These are phyloP conservation scores for Pseudorhombus dupliciocellatus DNA, from an alignment of 2,113 vertebrate species.

Conservation along the genomic window DNA sequence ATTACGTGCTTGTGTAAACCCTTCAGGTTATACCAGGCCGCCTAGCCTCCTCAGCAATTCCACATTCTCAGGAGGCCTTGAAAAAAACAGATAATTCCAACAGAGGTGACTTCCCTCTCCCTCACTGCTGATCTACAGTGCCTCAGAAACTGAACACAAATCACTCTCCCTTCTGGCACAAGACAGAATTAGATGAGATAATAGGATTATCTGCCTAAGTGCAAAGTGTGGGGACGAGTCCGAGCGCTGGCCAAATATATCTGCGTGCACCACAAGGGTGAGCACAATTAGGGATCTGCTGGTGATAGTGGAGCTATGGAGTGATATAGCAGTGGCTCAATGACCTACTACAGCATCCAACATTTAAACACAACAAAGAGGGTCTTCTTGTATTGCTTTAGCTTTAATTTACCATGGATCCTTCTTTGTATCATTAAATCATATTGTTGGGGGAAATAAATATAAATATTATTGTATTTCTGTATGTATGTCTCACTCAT, in stretches of 20 bases:
- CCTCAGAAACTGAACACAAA: slow-evolving; percentile 52
- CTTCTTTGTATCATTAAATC: not conserved
- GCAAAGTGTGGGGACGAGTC: slow-evolving; percentile 51
- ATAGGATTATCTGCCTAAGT: slow-evolving; percentile 77
- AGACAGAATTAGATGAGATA: slow-evolving; percentile 78
- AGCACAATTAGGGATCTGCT: slow-evolving; percentile 15
- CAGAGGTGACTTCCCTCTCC: not conserved
- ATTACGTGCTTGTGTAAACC: slow-evolving; percentile 30
- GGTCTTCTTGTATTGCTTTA: not conserved
- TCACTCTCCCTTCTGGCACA: slow-evolving; percentile 59
- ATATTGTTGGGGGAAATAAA: not conserved
- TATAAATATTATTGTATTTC: not conserved
- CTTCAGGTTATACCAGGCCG: slow-evolving; percentile 43
- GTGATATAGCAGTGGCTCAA: not conserved
- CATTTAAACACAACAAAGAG: not conserved
- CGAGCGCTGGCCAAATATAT: slow-evolving; percentile 36
- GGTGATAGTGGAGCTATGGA: slow-evolving; percentile 9
- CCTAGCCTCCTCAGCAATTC: not conserved
- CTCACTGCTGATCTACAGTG: slow-evolving; percentile 30
- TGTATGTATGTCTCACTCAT: not conserved
- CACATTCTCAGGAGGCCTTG: slow-evolving; percentile 3
- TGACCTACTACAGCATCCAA: not conserved
- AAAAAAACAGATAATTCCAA: slow-evolving; percentile 25
- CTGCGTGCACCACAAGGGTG: slow-evolving; percentile 19
- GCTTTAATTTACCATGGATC: not conserved